Evolutionary conservation across 23 tunicate species (phyloP), one percentile per base, ranked within the genome.

Genomic region (Styela plicata): DNA sequence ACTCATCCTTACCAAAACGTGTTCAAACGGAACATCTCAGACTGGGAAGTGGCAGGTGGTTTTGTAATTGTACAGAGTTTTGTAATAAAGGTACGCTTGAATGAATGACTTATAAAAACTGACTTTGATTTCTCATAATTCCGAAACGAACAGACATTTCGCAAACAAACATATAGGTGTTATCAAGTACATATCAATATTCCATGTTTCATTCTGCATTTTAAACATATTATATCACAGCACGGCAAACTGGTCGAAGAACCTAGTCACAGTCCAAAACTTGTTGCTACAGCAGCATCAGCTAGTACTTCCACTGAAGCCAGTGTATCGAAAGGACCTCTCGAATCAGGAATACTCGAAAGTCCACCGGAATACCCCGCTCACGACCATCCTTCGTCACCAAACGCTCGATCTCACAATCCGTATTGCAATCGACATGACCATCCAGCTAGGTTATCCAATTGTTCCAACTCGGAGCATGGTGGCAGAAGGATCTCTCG

Each of bases 211-310:
- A n/a, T n/a, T n/a, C n/a, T n/a, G n/a, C n/a, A n/a, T n/a, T n/a
- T n/a, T n/a, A n/a, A n/a, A n/a, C n/a, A n/a, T n/a, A n/a, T n/a
- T n/a, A n/a, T n/a, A n/a, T n/a, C n/a, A 18, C 71, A 67, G 2
- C 71, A 22, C 18, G 31, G 31, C 19, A 27, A 22, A 1, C 22
- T 33, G 26, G 32, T 73, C 1, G 52, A 33, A 18, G 78, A 73
- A 22, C 27, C 53, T n/a, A 73, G 19, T 17, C 78, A 25, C 78
- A 73, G 25, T 44, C 78, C 44, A 23, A 33, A 24, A 33, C 20
- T 33, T 28, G 78, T 33, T 33, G 53, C 78, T 17, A 73, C 53
- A 17, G 78, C 52, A 1, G 53, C 78, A 0, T 69, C 74, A 24
- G 31, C 26, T 27, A 33, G 53, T 22, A 33, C 53, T 44, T 33